Conservation (phyloP, 2,797 vertebrate species). For the Nyctalus aviator region DNA sequence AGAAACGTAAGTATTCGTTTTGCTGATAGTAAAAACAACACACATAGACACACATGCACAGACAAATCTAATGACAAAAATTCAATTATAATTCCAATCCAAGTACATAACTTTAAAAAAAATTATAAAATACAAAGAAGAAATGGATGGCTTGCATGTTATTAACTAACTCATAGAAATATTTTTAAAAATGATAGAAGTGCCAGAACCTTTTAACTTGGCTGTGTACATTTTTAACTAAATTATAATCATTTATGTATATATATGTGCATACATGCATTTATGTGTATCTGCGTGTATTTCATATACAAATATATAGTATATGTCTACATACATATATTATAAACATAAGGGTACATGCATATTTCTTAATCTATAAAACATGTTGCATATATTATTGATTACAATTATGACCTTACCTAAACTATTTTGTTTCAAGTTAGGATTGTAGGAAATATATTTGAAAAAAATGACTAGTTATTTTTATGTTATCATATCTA, state of each 20-base stretch:
- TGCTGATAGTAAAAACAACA: background rate
- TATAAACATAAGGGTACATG: background rate
- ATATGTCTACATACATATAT: background rate
- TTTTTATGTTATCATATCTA: background rate
- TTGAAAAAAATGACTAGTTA: background rate
- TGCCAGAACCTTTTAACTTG: slow-evolving; percentile 11
- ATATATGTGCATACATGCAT: background rate
- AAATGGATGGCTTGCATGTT: background rate
- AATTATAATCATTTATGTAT: background rate
- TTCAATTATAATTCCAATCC: background rate
- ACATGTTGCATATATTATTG: background rate
- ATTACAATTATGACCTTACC: background rate
- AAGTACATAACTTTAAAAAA: background rate
- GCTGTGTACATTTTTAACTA: background rate
- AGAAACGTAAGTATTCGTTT: background rate
- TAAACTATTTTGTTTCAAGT: background rate
- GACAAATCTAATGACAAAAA: background rate
- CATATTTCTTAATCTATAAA: background rate
- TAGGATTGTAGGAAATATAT: background rate
- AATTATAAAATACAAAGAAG: background rate
- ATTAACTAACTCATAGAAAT: background rate
- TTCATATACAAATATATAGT: background rate
- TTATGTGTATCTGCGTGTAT: background rate
- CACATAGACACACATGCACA: background rate
- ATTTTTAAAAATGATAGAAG: background rate